phyloP scores from a whole-genome alignment of 2,888 invertebrate genomes.

The Gisinianus flammeolus region DNA sequence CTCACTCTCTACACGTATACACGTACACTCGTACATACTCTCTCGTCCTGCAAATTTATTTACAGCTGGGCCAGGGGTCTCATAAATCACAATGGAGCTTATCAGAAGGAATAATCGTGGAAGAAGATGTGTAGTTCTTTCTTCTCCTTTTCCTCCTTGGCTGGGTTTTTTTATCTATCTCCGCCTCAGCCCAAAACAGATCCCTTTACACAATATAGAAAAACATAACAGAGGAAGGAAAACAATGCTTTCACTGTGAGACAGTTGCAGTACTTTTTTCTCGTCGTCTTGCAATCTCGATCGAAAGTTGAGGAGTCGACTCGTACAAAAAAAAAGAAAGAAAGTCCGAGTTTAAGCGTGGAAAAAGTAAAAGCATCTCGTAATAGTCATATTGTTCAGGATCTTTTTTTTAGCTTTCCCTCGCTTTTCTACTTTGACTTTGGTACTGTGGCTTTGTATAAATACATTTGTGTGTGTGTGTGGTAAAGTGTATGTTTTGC shows the following conservation, averaged over 20 bases:
- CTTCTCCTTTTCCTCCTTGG: slow-evolving; percentile 5
- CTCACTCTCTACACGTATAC: too few species aligned
- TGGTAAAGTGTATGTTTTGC: too few species aligned
- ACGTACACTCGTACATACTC: not conserved
- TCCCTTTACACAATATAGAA: not conserved
- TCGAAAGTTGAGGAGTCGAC: not conserved
- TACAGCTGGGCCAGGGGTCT: slow-evolving; percentile 42
- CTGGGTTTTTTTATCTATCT: not conserved
- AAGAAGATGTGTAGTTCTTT: slow-evolving; percentile 30
- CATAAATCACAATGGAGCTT: slow-evolving; percentile 53
- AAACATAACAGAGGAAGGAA: slow-evolving; percentile 9
- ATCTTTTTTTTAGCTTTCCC: not conserved
- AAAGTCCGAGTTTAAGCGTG: not conserved
- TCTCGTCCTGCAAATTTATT: slow-evolving; percentile 44
- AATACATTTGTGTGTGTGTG: too few species aligned
- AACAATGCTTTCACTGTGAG: slow-evolving; percentile 1
- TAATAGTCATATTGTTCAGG: not conserved
- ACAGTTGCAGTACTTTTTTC: not conserved
- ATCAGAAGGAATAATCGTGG: slow-evolving; percentile 49
- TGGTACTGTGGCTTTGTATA: not conserved
- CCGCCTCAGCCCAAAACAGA: not conserved
- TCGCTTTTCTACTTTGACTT: not conserved
- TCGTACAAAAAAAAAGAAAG: not conserved
- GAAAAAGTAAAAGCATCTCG: not conserved
- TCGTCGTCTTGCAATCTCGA: not conserved